Evolutionary conservation across 92 coral and sea anemone species (phyloP), one percentile per base, ranked within the genome.

Genomic region (Heteractis magnifica): DNA sequence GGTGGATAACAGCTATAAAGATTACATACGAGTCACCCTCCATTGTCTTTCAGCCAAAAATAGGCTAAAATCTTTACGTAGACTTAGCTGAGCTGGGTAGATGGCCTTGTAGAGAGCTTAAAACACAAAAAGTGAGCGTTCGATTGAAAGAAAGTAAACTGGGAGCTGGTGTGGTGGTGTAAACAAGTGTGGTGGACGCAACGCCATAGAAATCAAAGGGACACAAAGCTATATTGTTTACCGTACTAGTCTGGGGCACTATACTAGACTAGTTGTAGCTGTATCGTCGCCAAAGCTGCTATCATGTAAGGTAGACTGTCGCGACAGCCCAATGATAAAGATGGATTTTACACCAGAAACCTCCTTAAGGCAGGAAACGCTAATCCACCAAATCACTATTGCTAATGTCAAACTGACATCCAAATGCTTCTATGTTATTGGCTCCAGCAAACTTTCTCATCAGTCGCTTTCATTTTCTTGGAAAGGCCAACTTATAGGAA

Each of bases 281-380:
- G 77, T 81, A 74, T 68, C 34, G 77, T 68, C 84, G 84, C 77
- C 84, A 81, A 56, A 48, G 58, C 20, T 70, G 77, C 73, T 20
- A 81, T 77, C 73, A 52, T 81, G 34, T n/a, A 48, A 23, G 74
- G 85, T 71, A 44, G 52, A 49, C 82, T 70, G 88, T 85, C 88
- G 82, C 88, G 81, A 68, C 78, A 65, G 8, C 41, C 44, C 70
- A 34, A 48, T 53, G 88, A 85, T 85, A 85, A 83, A 79, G 77
- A 68, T 71, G 75, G 81, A 79, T 65, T 79, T 82, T 65, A 80
- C 79, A 52, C 55, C 82, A 73, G 71, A 84, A 84, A 53, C 58
- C 81, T 84, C 41, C 87, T 77, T 84, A 18, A 78, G 41, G 72
- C 88, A 85, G 88, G 88, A 85, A 85, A 68, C 79, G 79, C 83